Evolutionary conservation across 1,140 invertebrate genomes (phyloP).

Genomic region (Zaprionus ghesquierei): DNA sequence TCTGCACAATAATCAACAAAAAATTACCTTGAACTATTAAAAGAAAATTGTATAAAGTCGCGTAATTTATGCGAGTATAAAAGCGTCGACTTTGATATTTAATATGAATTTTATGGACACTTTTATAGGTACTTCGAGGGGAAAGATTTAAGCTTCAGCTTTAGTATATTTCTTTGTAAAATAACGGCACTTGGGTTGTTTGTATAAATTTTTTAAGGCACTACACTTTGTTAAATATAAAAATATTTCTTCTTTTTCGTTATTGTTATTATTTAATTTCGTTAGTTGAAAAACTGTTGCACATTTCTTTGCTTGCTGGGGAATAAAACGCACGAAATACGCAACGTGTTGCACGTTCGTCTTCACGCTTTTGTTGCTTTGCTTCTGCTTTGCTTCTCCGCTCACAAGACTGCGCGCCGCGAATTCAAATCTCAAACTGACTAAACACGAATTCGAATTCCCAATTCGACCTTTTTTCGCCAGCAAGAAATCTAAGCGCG

Average conservation of each 20-base stretch:
- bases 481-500: not conserved
- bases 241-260: conserved; percentile 10
- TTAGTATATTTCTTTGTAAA: not conserved
- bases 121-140: conserved; percentile 23
- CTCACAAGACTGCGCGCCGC: conserved; percentile 75
- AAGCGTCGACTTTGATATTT: no score
- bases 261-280: conserved; percentile 25
- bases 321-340: conserved; percentile 43
- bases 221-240: conserved; percentile 41
- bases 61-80: conserved; percentile 56
- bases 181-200: conserved; percentile 17
- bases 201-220: conserved; percentile 29
- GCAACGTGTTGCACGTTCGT: conserved; percentile 47
- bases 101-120: conserved; percentile 17
- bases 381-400: conserved; percentile 34
- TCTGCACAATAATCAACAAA: conserved; percentile 43
- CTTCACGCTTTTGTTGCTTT: conserved; percentile 53
- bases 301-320: conserved; percentile 49
- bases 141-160: not conserved
- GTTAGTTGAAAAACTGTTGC: conserved; percentile 36
- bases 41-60: conserved; percentile 21
- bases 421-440: conserved; percentile 69
- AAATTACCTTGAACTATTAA: conserved; percentile 60
- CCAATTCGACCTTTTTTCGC: conserved; percentile 28
- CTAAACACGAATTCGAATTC: conserved; percentile 18